Evolutionary conservation across 1,140 invertebrate species (phyloP).

Genomic region (Brachionus calyciflorus): DNA sequence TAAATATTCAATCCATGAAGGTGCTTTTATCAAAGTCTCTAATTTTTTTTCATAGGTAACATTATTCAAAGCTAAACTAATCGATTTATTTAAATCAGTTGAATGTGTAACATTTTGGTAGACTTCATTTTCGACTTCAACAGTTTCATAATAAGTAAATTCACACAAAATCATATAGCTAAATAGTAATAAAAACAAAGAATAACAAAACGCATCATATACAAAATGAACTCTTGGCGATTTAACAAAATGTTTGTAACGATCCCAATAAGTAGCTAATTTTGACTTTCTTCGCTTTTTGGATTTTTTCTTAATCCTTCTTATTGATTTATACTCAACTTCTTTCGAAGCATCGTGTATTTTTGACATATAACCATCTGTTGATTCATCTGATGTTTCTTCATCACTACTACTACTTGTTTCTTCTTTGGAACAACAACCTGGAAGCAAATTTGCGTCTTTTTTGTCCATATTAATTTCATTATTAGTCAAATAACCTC

Average conservation of each 20-base stretch:
- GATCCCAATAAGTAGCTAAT: conserved; percentile 31
- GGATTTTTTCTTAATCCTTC: neutral
- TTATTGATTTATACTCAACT: conserved; percentile 7
- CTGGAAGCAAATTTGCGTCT: conserved; percentile 23
- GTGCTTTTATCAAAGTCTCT: conserved; percentile 3
- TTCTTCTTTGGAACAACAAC: conserved; percentile 6
- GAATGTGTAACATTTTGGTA: neutral
- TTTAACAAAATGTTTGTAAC: conserved; percentile 35
- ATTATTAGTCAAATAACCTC: conserved; percentile 39
- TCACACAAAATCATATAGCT: conserved; percentile 45
- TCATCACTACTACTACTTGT: conserved; percentile 42
- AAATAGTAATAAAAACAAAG: conserved; percentile 22
- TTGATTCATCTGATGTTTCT: conserved; percentile 9
- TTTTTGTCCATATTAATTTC: conserved; percentile 45
- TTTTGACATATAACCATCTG: neutral
- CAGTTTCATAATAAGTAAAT: conserved; percentile 36
- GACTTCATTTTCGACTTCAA: neutral
- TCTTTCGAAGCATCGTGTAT: neutral
- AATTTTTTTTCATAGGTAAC: conserved; percentile 13
- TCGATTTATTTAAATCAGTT: neutral
- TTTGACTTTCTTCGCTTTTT: conserved; percentile 10
- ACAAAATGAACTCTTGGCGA: conserved; percentile 45
- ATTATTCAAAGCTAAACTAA: neutral
- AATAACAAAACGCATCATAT: conserved; percentile 36
- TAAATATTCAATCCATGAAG: conserved; percentile 42